Evolutionary conservation across 1,140 invertebrate genomes (phyloP), one percentile per base, ranked within the genome.

Genomic region (Drosophila suzukii): DNA sequence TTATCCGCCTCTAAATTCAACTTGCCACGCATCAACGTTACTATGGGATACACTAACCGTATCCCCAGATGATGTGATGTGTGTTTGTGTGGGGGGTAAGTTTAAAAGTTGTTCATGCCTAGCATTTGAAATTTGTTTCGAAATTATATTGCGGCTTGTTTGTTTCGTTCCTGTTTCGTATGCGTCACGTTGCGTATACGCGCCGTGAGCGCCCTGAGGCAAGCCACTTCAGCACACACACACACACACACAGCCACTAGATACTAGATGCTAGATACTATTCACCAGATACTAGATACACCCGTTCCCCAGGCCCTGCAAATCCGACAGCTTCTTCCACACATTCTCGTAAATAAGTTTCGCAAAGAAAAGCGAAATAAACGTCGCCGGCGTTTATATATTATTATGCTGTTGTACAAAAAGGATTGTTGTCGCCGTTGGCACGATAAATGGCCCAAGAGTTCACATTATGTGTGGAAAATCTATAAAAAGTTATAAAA

Each of bases 401-500:
- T 34, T 70, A 70, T 41, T 71, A 74, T 55, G 70, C 34, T 63
- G 59, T 15, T 27, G 41, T 72, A 84, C 80, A 72, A 78, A 85
- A 86, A 79, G 83, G 83, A 86, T 86, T 86, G 83, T 83, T 82
- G 79, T 67, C 83, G 75, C 65, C 71, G 57, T 67, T 53, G 79
- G 58, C 59, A 79, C 70, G 70, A 82, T 86, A 89, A 88, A 88
- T 88, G 83, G 80, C 83, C 67, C 57, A 65, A 88, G 53, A 75
- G 84, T 78, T 88, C 84, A 55, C 84, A 81, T 72, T 81, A 89
- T 84, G 84, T 81, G 84, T 84, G 84, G 74, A 78, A 84, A 89
- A 89, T 89, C 84, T 89, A 89, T 89, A 83, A 89, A 89, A 89
- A 84, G 84, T 89, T 89, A 89, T 89, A 89, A 89, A 89, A 89